phyloP scores from a whole-genome alignment of 2,797 vertebrate genomes.

The Gadopsis marmoratus region DNA sequence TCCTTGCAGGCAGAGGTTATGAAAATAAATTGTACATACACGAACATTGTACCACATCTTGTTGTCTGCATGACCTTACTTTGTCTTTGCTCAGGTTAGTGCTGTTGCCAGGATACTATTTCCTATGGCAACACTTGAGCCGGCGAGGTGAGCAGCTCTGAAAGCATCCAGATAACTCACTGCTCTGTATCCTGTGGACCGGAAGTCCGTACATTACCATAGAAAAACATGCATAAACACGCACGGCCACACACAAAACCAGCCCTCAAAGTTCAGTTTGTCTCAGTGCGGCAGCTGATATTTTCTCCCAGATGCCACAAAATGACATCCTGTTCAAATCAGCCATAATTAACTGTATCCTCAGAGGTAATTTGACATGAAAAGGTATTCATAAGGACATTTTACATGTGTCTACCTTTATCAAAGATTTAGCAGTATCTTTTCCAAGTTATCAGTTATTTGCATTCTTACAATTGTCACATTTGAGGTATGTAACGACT shows the following conservation, averaged over 20 bases:
- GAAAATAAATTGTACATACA: conserved; percentile 45
- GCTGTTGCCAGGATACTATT: conserved; percentile 87
- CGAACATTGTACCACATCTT: conserved; percentile 54
- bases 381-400: background rate
- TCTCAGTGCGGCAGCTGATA: background rate
- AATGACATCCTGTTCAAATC: conserved; percentile 22
- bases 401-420: background rate
- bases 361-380: background rate
- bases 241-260: conserved; percentile 16
- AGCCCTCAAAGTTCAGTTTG: conserved; percentile 25
- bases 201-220: conserved; percentile 76
- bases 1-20: conserved; percentile 34
- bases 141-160: conserved; percentile 74
- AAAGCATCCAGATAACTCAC: conserved; percentile 75
- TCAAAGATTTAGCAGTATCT: background rate
- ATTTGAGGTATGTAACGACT: background rate
- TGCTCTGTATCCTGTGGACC: conserved; percentile 61
- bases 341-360: background rate
- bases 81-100: conserved; percentile 81
- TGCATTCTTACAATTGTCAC: background rate
- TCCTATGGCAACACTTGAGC: conserved; percentile 85
- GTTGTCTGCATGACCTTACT: conserved; percentile 81
- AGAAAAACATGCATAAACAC: conserved; percentile 8
- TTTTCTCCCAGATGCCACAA: conserved; percentile 10
- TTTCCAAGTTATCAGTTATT: background rate